phyloP scores from a whole-genome alignment of 2,888 invertebrate species.

The Odontothrips loti region DNA sequence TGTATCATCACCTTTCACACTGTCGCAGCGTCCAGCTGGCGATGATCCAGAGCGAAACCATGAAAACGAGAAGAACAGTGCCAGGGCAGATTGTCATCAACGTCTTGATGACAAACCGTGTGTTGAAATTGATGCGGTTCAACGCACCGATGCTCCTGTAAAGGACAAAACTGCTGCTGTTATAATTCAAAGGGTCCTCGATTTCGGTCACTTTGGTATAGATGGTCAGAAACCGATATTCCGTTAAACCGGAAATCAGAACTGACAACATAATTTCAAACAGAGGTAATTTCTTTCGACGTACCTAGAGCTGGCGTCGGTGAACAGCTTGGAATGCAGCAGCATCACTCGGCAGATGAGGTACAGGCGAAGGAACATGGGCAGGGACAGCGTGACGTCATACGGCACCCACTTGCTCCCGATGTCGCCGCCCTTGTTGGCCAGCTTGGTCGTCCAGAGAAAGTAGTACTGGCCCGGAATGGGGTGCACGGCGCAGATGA shows the following conservation, averaged over 20 bases:
- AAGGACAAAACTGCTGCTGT: conserved; percentile 51
- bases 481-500: conserved; percentile 96
- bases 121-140: conserved; percentile 98
- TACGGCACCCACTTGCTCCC: conserved; percentile 74
- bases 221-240: too few species aligned
- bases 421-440: conserved; percentile 70
- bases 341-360: conserved; percentile 99
- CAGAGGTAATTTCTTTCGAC: background rate
- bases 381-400: conserved; percentile 95
- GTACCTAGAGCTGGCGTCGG: conserved; percentile 93
- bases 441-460: conserved; percentile 92
- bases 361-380: conserved; percentile 99
- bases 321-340: conserved; percentile 98
- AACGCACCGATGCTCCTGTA: conserved; percentile 95
- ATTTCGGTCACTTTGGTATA: background rate
- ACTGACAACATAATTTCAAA: too few species aligned
- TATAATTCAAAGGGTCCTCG: background rate
- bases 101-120: conserved; percentile 92
- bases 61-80: conserved; percentile 95
- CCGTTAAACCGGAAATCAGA: too few species aligned
- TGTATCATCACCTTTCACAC: conserved; percentile 85
- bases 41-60: conserved; percentile 99
- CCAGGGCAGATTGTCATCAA: conserved; percentile 99
- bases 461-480: conserved; percentile 96
- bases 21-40: conserved; percentile 98